Conservation (phyloP, 2,113 vertebrate species). For the Anarrhichthys ocellatus region DNA sequence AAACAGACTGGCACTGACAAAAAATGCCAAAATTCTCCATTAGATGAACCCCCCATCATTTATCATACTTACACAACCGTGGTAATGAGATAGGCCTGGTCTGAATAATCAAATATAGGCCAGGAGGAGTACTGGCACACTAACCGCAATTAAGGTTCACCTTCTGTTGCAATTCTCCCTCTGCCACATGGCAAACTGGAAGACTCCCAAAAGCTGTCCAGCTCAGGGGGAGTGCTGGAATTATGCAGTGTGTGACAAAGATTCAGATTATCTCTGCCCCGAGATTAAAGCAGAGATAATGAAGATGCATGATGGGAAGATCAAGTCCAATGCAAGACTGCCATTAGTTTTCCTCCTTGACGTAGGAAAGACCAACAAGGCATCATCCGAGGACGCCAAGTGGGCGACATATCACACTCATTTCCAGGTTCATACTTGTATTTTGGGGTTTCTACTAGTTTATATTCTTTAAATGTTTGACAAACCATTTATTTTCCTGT, state of each 20-base stretch:
- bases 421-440: background rate
- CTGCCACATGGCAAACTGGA: constrained; percentile 63
- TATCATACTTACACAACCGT: constrained; percentile 9
- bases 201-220: constrained; percentile 40
- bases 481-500: background rate
- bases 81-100: constrained; percentile 40
- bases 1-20: background rate
- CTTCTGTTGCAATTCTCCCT: constrained; percentile 62
- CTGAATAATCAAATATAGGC: constrained; percentile 59
- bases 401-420: accelerated
- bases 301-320: constrained; percentile 28
- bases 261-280: constrained; percentile 49
- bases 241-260: constrained; percentile 52
- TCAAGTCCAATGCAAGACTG: constrained; percentile 10
- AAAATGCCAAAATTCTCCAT: background rate
- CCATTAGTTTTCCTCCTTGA: constrained; percentile 10
- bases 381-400: background rate
- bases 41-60: background rate
- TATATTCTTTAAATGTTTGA: background rate
- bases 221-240: constrained; percentile 61
- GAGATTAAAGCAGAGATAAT: constrained; percentile 55
- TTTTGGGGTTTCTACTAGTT: background rate
- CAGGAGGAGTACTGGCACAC: constrained; percentile 57
- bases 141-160: constrained; percentile 70
- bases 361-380: background rate